phyloP scores from a whole-genome alignment of 1,140 invertebrate genomes.

The Aphaenogaster rudis region DNA sequence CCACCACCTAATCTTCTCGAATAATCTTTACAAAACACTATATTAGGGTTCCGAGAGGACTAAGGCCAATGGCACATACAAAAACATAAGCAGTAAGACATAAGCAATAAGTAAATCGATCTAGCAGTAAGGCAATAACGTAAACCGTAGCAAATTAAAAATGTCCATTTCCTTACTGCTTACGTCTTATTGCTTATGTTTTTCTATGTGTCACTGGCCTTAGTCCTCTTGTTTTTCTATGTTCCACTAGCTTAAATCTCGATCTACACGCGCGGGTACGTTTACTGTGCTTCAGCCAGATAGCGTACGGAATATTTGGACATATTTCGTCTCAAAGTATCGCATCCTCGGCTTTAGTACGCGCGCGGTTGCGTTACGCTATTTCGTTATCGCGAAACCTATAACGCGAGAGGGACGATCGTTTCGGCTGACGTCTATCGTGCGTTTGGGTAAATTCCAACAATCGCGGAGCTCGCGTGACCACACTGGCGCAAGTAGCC shows the following conservation, averaged over 20 bases:
- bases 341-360: background rate
- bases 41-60: background rate
- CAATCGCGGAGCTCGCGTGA: conserved; percentile 21
- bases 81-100: too few relatives aligned
- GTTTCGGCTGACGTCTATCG: conserved; percentile 60
- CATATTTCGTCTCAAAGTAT: conserved; percentile 17
- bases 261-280: background rate
- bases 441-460: conserved; percentile 16
- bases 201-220: too few relatives aligned
- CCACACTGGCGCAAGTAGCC: conserved; percentile 9
- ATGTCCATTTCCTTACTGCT: too few relatives aligned
- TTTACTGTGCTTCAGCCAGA: conserved; percentile 3
- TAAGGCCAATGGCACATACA: background rate
- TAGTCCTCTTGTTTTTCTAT: too few relatives aligned
- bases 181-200: too few relatives aligned
- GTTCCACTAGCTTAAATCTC: background rate
- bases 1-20: background rate
- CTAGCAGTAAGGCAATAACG: too few relatives aligned
- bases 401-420: conserved; percentile 37
- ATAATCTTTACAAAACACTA: conserved; percentile 28
- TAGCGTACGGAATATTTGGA: conserved; percentile 27
- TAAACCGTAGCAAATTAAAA: too few relatives aligned
- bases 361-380: background rate
- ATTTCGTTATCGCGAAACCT: conserved; percentile 45
- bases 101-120: too few relatives aligned